These are phyloP conservation scores for Lycopodina hypogea DNA, from an alignment of 37 sponge, comb jelly and placozoan species.

Conservation along the genomic window DNA sequence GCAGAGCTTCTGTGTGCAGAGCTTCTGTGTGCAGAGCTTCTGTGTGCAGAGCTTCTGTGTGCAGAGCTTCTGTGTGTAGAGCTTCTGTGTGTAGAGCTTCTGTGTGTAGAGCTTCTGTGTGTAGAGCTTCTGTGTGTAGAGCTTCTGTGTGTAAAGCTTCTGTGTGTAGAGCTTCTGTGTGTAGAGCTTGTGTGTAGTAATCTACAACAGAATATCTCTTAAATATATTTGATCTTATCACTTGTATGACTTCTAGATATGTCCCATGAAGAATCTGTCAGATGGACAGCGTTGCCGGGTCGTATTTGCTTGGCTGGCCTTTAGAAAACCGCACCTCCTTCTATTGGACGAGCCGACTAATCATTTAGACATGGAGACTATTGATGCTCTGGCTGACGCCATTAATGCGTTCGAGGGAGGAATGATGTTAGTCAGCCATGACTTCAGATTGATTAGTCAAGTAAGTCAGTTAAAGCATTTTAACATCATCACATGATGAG, in stretches of 20 bases:
- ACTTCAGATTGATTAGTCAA: conserved; percentile 96
- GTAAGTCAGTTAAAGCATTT: conserved; percentile 19
- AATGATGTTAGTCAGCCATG: conserved; percentile 91
- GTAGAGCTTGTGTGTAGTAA: no score
- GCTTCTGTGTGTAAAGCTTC: no score
- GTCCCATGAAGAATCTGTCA: conserved; percentile 87
- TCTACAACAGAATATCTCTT: no score
- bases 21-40: no score
- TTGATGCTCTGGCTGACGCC: conserved; percentile 90
- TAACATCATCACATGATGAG: not conserved
- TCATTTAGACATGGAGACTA: conserved; percentile 96
- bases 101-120: no score
- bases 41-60: no score
- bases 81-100: no score
- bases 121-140: no score
- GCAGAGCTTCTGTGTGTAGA: no score
- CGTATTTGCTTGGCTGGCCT: conserved; percentile 91
- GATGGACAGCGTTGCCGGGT: conserved; percentile 94
- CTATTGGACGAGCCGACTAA: conserved; percentile 96
- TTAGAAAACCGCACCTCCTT: conserved; percentile 80
- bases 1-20: no score
- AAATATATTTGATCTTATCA: no score
- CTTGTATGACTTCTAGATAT: conserved; percentile 63
- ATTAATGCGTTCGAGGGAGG: conserved; percentile 88
- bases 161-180: no score